Evolutionary conservation across 64 coral and sea anemone genomes (phyloP).

Genomic region (Dendronephthya gigantea): DNA sequence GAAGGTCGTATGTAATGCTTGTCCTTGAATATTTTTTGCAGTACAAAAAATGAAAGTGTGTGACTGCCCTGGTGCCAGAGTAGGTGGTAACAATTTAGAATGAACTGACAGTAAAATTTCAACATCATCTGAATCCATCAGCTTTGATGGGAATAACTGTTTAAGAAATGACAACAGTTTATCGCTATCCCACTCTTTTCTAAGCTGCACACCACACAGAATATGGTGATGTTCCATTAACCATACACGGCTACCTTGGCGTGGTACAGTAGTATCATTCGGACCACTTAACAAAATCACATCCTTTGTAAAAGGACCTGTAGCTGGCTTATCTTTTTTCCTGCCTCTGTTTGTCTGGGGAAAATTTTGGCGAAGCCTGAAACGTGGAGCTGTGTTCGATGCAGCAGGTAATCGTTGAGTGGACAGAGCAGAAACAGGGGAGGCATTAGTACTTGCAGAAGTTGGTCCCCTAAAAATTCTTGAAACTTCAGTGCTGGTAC

Average conservation of each 20-base stretch:
- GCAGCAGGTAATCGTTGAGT: too few species aligned
- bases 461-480: too few species aligned
- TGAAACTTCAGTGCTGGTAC: too few species aligned
- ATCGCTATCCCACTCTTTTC: conserved; percentile 24
- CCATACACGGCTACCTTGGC: conserved; percentile 14
- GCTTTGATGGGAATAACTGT: conserved; percentile 20
- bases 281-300: conserved; percentile 36
- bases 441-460: too few species aligned
- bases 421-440: too few species aligned
- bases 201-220: conserved; percentile 25
- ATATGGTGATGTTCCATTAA: conserved; percentile 38
- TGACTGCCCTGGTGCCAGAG: conserved; percentile 36
- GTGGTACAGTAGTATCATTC: conserved; percentile 12
- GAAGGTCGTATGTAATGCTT: conserved; percentile 44
- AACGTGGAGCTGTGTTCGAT: too few species aligned
- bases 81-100: conserved; percentile 21
- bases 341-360: too few species aligned
- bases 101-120: conserved; percentile 41
- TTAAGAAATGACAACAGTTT: conserved; percentile 1
- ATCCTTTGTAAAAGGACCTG: conserved; percentile 36
- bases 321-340: too few species aligned
- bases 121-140: conserved; percentile 30
- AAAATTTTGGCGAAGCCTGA: too few species aligned
- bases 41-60: conserved; percentile 24
- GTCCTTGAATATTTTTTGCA: conserved; percentile 57